phyloP scores from a whole-genome alignment of 1,140 invertebrate genomes.

The Bombus waltoni region DNA sequence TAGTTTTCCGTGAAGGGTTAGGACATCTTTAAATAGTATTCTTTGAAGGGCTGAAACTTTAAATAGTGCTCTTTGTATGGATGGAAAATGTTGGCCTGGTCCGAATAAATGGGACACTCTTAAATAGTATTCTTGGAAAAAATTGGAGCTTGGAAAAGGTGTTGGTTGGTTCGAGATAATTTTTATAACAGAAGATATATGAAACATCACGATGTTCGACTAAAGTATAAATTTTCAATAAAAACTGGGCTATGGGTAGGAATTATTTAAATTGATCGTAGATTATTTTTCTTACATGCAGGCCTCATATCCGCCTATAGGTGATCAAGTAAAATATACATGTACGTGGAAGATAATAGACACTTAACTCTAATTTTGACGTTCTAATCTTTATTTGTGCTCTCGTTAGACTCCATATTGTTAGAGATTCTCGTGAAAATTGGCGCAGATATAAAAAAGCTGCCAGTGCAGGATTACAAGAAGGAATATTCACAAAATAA shows the following conservation, averaged over 20 bases:
- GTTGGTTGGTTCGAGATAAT: neutral
- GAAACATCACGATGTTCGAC: neutral
- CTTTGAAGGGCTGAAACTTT: constrained; percentile 2
- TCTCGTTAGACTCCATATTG: too few species aligned
- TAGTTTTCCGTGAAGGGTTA: neutral
- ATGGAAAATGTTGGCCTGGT: neutral
- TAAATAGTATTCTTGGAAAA: neutral
- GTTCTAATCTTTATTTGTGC: too few species aligned
- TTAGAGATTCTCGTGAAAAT: too few species aligned
- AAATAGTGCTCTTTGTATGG: neutral
- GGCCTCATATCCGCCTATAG: too few species aligned
- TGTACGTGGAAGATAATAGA: neutral
- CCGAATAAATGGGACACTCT: neutral
- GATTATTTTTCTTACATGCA: neutral
- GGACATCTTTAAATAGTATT: constrained; percentile 9
- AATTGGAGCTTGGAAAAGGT: neutral
- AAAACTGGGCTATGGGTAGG: neutral
- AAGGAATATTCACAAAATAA: too few species aligned
- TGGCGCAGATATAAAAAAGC: too few species aligned
- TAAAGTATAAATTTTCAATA: neutral
- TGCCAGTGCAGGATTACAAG: too few species aligned
- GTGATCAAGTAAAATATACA: neutral
- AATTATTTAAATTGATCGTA: neutral
- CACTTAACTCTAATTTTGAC: neutral
- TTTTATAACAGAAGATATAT: neutral